Evolutionary conservation across 2,888 invertebrate genomes (phyloP), one percentile per base, ranked within the genome.

Genomic region (Tenodera sinensis): DNA sequence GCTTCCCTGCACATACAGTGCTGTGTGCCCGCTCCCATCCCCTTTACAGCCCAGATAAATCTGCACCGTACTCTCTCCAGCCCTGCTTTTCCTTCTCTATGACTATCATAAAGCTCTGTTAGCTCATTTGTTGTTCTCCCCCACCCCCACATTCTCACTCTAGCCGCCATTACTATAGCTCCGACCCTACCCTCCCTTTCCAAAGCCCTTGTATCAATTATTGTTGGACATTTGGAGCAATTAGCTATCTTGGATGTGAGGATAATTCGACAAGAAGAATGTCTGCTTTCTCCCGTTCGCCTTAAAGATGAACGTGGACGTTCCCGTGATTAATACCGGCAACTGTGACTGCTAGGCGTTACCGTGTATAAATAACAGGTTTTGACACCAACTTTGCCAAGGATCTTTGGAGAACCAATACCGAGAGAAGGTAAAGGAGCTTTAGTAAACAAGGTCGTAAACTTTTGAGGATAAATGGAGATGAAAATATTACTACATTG

Each of bases 221-320:
- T 88, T 87, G 89, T 88, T 71, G 89, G 89, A 89, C 88, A 89
- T 88, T 88, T 83, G 88, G 88, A 83, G 88, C 88, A 89, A 89
- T 89, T 89, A 89, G 88, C 88, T 88, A 87, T 87, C 87, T 89
- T 83, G 83, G 85, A 89, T 88, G 88, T 88, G 88, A 85, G 86
- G 89, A 88, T 89, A 89, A 89, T 89, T 89, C 88, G 89, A 88
- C 88, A 89, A 88, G 89, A 89, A 89, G 89, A 89, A 89, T 89
- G 89, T 83, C 83, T 88, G 83, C 83, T 85, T 71, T 83, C 30
- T 82, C 30, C 87, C 34, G 12, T 42, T n/a, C 82, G 87, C 30
- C 83, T 27, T 82, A 34, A 81, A 83, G 34, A 83, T 83, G 42
- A 87, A 83, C 83, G 34, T 34, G 83, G 87, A 87, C 81, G 87